Conservation (phyloP, 2,888 invertebrate genomes). For the Callosobruchus maculatus region DNA sequence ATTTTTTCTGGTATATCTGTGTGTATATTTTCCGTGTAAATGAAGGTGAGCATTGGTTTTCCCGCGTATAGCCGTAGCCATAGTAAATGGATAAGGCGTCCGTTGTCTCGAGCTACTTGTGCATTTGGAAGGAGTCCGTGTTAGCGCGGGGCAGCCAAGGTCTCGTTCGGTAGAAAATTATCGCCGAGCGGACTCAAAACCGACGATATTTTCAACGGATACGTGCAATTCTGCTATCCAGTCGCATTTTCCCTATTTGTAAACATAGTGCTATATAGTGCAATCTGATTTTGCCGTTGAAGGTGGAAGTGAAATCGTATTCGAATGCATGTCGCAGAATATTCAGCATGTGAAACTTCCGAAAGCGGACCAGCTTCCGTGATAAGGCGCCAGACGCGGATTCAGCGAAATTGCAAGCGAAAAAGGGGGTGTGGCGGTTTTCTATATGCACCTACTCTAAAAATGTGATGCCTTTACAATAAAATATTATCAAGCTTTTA, state of each 20-base stretch:
- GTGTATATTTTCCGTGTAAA: constrained; percentile 50
- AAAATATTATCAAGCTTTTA: too few species aligned
- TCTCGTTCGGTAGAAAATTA: constrained; percentile 16
- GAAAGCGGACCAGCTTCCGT: constrained; percentile 3
- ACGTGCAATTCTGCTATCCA: neutral
- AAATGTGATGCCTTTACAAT: neutral
- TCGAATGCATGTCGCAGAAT: constrained; percentile 13
- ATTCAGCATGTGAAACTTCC: constrained; percentile 14
- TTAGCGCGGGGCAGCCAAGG: constrained; percentile 33
- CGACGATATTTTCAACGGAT: neutral
- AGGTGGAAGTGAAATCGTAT: constrained; percentile 16
- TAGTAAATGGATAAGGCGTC: constrained; percentile 41
- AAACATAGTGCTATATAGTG: constrained; percentile 6
- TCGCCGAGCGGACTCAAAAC: neutral
- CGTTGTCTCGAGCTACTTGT: constrained; percentile 36
- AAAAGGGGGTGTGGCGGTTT: constrained; percentile 31
- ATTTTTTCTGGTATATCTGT: constrained; percentile 43
- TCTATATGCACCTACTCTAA: neutral
- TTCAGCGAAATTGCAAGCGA: neutral
- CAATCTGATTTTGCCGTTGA: neutral
- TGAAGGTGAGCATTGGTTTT: constrained; percentile 47
- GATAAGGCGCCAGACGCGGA: neutral
- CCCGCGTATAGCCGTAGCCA: constrained; percentile 49
- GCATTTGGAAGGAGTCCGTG: neutral
- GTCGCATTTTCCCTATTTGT: constrained; percentile 1